These are phyloP conservation scores for Eudyptes chrysolophus DNA, from an alignment of 2,113 vertebrate species.

Conservation along the genomic window DNA sequence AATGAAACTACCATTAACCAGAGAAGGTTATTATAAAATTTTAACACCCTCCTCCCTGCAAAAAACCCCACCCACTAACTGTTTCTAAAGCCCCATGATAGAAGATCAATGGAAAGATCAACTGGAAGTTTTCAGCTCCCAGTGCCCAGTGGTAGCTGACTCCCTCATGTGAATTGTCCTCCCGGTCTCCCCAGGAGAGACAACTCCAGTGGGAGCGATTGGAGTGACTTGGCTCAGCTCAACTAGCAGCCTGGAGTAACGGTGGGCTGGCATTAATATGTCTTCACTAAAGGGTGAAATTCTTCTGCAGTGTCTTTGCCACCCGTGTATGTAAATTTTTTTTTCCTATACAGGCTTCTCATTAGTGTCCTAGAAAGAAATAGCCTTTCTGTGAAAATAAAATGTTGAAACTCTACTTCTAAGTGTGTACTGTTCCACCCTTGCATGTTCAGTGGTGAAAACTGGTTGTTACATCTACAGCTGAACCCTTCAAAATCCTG, in stretches of 20 bases:
- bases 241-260: background rate
- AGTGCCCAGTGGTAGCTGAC: background rate
- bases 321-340: background rate
- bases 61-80: background rate
- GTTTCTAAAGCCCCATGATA: background rate
- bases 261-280: background rate
- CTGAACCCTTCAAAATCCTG: slow-evolving; percentile 25
- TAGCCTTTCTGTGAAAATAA: slow-evolving; percentile 24
- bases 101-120: background rate
- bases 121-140: background rate
- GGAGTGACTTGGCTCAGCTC: background rate
- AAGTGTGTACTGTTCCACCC: slow-evolving; percentile 16
- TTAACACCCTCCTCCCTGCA: background rate
- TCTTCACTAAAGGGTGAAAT: background rate
- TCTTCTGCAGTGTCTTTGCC: background rate
- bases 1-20: background rate
- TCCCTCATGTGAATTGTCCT: background rate
- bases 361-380: slow-evolving; percentile 42
- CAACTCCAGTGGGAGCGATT: background rate
- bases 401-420: slow-evolving; percentile 14
- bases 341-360: background rate
- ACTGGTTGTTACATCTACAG: slow-evolving; percentile 48
- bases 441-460: slow-evolving; percentile 58
- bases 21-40: background rate
- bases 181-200: background rate